Evolutionary conservation across 2,797 vertebrate genomes (phyloP), one percentile per base, ranked within the genome.

Genomic region (Tenualosa ilisha): DNA sequence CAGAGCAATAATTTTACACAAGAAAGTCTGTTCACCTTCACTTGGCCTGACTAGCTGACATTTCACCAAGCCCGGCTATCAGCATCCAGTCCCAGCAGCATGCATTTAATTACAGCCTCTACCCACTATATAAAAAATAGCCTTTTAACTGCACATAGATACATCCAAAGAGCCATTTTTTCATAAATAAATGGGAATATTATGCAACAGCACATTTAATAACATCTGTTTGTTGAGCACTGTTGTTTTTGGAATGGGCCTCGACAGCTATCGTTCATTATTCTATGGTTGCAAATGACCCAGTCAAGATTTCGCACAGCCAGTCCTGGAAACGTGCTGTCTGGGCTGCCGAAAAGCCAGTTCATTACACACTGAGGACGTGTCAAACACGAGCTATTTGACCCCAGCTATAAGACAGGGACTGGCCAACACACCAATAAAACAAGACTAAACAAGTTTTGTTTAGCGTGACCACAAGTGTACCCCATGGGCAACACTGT

Each of bases 141-240:
- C 68, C 68, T 75, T 46, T 46, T 79, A 79, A 79, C 46, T 79
- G 72, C 46, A 46, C 40, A 22, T 40, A 79, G 72, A 79, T 79
- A 46, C 72, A 79, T 79, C 37, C 72, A 79, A 46, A 79, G 72
- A 20, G 17, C 7, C 40, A 20, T 56, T 63, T 1, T 79, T 79
- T 46, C 17, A 79, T 79, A 79, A 43, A 46, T 79, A 79, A 79
- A 79, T 79, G 15, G 40, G 72, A 20, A 43, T 79, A 79, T 79
- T 79, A 79, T 46, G 72, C 72, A 79, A 79, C 40, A 79, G 72
- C 15, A 20, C 72, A 22, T 46, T 79, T 79, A 79, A 79, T 43
- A 37, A 79, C 72, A 79, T 79, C 72, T 79, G 40, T 40, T 79
- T 79, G 72, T 79, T 79, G 72, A 79, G 72, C 20, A 22, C 72